phyloP scores from a whole-genome alignment of 2,113 vertebrate genomes.

The Lamprotornis superbus region DNA sequence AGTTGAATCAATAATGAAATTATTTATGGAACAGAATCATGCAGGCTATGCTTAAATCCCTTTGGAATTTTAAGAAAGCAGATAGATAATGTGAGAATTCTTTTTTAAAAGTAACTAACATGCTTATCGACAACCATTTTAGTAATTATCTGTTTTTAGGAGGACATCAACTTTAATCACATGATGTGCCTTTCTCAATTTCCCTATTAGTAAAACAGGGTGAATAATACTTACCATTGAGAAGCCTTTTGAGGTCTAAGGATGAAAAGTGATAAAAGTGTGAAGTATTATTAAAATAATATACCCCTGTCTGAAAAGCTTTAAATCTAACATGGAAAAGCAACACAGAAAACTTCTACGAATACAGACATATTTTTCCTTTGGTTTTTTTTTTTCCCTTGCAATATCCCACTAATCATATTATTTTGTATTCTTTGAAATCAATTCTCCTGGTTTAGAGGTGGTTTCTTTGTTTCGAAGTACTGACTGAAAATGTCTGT shows the following conservation, averaged over 20 bases:
- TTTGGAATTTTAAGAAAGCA: neutral
- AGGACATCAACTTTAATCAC: neutral
- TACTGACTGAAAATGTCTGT: neutral
- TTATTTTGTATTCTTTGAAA: neutral
- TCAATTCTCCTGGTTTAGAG: neutral
- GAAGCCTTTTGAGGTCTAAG: conserved; percentile 58
- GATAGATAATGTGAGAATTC: neutral
- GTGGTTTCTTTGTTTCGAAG: neutral
- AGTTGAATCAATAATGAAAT: neutral
- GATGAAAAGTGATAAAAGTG: conserved; percentile 28
- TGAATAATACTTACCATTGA: conserved; percentile 34
- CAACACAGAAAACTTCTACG: neutral
- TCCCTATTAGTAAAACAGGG: conserved; percentile 5
- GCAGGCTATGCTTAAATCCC: neutral
- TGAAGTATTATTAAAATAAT: conserved; percentile 17
- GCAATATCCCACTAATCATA: neutral
- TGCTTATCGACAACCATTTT: neutral
- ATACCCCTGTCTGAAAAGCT: neutral
- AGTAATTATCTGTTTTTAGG: neutral
- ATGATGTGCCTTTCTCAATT: neutral
- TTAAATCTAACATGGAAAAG: neutral
- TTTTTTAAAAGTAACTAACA: neutral
- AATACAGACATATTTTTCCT: neutral
- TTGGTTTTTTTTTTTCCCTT: neutral
- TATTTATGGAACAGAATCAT: neutral